Evolutionary conservation across 2,113 vertebrate genomes (phyloP).

Genomic region (Xenopus tropicalis): DNA sequence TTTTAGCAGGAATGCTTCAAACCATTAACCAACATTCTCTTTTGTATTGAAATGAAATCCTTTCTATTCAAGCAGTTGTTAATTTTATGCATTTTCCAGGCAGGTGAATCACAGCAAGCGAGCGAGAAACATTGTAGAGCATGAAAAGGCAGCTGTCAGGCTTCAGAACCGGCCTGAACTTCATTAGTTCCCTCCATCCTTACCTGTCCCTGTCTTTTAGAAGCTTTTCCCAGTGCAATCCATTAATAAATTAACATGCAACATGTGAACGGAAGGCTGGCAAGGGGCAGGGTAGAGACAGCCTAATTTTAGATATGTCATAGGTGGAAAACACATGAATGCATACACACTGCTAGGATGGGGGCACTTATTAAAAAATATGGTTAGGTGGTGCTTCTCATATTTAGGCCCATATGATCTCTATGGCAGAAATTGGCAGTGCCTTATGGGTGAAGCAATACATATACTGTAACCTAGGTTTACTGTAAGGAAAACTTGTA

Average conservation of each 20-base stretch:
- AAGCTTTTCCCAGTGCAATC: slow-evolving; percentile 11
- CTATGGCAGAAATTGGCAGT: no score
- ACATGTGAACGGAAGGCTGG: background rate
- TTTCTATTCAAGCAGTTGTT: slow-evolving; percentile 27
- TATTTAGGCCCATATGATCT: no score
- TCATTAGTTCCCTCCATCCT: slow-evolving; percentile 14
- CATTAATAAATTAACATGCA: slow-evolving; percentile 29
- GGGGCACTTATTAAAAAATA: no score
- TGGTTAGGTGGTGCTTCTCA: no score
- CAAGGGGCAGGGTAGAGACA: background rate
- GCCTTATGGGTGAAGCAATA: no score
- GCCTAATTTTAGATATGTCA: background rate
- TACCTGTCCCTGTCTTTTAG: slow-evolving; percentile 12
- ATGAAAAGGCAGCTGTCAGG: slow-evolving; percentile 31
- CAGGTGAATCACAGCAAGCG: slow-evolving; percentile 40
- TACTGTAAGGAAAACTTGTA: no score
- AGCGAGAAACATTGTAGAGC: slow-evolving; percentile 21
- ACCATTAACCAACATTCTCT: slow-evolving; percentile 16
- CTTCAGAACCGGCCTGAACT: slow-evolving; percentile 12
- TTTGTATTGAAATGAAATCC: slow-evolving; percentile 17
- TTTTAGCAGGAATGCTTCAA: slow-evolving; percentile 31
- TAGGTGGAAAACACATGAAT: no score
- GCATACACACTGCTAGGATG: no score
- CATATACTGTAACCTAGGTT: no score
- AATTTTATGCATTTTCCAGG: slow-evolving; percentile 34